A percentile compares a stretch with the other conserved stretches of the same genome.
These are phyloP conservation scores for Cerceris rybyensis DNA, from an alignment of 2,888 invertebrate genomes.

Conservation along the genomic window DNA sequence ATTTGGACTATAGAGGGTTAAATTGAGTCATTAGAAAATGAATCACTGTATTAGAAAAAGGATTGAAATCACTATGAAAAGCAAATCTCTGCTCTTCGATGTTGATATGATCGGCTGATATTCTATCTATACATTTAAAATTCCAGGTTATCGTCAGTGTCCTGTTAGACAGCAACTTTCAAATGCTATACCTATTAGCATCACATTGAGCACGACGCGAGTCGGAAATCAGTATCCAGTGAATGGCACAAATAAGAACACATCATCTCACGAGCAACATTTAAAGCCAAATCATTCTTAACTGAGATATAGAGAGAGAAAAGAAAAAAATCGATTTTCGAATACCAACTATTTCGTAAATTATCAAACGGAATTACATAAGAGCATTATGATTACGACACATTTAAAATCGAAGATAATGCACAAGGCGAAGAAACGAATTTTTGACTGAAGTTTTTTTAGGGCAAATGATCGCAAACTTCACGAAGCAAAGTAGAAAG, in stretches of 20 bases:
- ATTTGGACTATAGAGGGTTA: no score
- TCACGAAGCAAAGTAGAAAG: no score
- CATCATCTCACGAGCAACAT: slow-evolving; percentile 63
- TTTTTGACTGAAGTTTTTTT: no score
- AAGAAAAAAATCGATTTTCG: not conserved
- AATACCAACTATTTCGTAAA: not conserved
- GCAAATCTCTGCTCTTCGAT: no score
- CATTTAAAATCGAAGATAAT: no score
- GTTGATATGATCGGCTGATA: not conserved
- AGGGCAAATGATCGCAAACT: no score
- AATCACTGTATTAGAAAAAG: no score
- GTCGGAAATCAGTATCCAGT: slow-evolving; percentile 60
- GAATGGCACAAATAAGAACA: slow-evolving; percentile 63
- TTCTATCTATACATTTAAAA: slow-evolving; percentile 14
- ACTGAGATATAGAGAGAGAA: not conserved
- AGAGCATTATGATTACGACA: no score
- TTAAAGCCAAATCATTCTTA: slow-evolving; percentile 66
- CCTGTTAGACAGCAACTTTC: slow-evolving; percentile 82
- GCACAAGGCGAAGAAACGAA: no score
- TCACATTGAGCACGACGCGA: slow-evolving; percentile 77
- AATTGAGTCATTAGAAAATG: no score
- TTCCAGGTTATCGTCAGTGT: slow-evolving; percentile 79
- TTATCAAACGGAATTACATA: not conserved
- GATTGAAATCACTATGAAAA: no score
- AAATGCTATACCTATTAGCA: slow-evolving; percentile 81